Evolutionary conservation across 2,797 vertebrate genomes (phyloP), one percentile per base, ranked within the genome.

Genomic region (Pseudomugil gertrudae): DNA sequence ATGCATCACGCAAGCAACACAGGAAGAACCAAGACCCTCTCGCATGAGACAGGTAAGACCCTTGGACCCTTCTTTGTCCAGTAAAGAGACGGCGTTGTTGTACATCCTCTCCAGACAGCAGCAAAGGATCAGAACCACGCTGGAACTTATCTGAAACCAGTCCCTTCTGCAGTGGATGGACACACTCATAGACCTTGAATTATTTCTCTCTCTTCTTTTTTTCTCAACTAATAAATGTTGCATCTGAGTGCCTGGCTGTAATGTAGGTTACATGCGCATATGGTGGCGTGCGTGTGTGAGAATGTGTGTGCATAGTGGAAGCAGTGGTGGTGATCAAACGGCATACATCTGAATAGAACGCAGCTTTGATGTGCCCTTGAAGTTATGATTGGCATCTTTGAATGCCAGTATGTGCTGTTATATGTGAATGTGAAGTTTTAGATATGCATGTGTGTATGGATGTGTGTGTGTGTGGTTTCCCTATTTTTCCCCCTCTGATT

Each of bases 1-100:
- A 94, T 94, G 93, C 93, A 93, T 92, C 93, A 94, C 90, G 88
- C 90, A 33, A 89, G 91, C 90, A 92, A 90, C 90, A 89, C 87
- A 56, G 90, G 89, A 75, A 90, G 92, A 90, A 84, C 88, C 88
- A 94, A 94, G 92, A 90, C 92, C 85, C 91, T 94, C 85, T 93
- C 92, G 72, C 93, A 94, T 9, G 92, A 94, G 90, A 93, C 92
- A 88, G 93, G 93, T 94, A 93, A 92, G 92, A 89, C 79, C 84
- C 82, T 33, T 35, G 15, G 58, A 72, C 66, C 47, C 69, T 74
- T 72, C 72, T 78, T 70, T 76, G 63, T 73, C 48, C 61, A 35
- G 61, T 24, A 3, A 35, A 48, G 76, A 53, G 64, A 66, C 70
- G 71, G 66, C 35, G 27, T 57, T 43, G 62, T 56, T 69, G 69